Conservation (phyloP, 2,888 invertebrate species). For the Drosophila meridiana region DNA sequence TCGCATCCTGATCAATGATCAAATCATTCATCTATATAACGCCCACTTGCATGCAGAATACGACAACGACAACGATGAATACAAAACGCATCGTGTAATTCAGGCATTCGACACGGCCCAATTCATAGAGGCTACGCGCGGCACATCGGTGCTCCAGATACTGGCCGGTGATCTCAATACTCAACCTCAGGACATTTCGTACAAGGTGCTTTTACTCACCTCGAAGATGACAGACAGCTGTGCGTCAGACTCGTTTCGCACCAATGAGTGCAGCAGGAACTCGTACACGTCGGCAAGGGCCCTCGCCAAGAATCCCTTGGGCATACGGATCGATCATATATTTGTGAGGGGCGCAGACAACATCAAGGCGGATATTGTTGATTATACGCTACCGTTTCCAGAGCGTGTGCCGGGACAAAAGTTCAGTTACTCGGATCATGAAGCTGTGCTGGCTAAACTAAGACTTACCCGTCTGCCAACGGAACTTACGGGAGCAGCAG, state of each 20-base stretch:
- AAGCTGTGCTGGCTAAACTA: conserved; percentile 90
- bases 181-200: conserved; percentile 93
- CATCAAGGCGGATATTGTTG: conserved; percentile 85
- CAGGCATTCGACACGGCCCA: conserved; percentile 98
- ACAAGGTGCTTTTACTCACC: conserved; percentile 88
- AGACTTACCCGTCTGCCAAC: conserved; percentile 43
- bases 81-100: conserved; percentile 95
- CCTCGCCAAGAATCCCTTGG: conserved; percentile 87
- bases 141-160: conserved; percentile 92
- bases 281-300: conserved; percentile 89
- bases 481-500: neutral
- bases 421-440: conserved; percentile 96
- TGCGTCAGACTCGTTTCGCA: conserved; percentile 86
- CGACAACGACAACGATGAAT: conserved; percentile 92
- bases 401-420: conserved; percentile 89
- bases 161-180: conserved; percentile 98
- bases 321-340: conserved; percentile 97
- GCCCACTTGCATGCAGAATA: conserved; percentile 99
- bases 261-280: conserved; percentile 92
- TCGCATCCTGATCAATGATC: conserved; percentile 88
- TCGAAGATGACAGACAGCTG: conserved; percentile 86
- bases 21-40: conserved; percentile 93
- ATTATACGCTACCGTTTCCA: conserved; percentile 90
- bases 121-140: conserved; percentile 94
- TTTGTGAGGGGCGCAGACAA: conserved; percentile 86